Base-by-base conservation (phyloP, 1,140 invertebrate genomes). In the Drosophila setifemur region DNA sequence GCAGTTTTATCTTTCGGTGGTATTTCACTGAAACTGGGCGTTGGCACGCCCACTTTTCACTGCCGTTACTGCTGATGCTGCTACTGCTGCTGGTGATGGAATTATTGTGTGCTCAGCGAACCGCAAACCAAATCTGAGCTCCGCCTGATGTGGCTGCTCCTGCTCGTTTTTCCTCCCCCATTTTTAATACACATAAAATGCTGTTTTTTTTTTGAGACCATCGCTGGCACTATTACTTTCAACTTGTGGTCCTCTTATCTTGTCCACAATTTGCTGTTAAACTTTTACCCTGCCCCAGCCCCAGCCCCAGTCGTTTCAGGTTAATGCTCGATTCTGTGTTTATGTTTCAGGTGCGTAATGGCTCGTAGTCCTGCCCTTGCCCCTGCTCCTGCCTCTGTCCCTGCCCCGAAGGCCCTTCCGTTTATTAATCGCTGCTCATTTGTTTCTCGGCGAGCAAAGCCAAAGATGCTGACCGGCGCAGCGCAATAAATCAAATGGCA, bases 51-150 rank as follows among this genome's bases (percentile, higher is more conserved):
- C 57, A 40, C 40, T 44, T 39, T 14, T 64, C 31, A n/a, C n/a
- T 7, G 14, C 33, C 16, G 31, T 12, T 12, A 33, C 31, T 67
- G 63, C 44, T 72, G 78, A n/a, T 7, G 14, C 33, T 37, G 31
- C 31, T 12, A 33, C 31, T 67, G 63, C 44, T 72, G 78, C 47
- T 58, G 79, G 48, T 83, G 79, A 83, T 85, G 81, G 79, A 83
- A 83, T 83, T 83, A 85, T 83, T 85, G 83, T 83, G 81, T 86
- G 79, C 79, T 70, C 79, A 85, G 60, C 79, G 81, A 83, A 83
- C 64, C 79, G 79, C 79, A 85, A 78, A 74, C 66, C 76, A 67
- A 85, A 83, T 74, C 79, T 85, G 57, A 67, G 70, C 70, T 70
- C 39, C n/a, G 55, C 16, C 54, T 12, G 21, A 5, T 28, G 40